Conservation (phyloP, 2,113 vertebrate genomes). For the Percopsis transmontana region DNA sequence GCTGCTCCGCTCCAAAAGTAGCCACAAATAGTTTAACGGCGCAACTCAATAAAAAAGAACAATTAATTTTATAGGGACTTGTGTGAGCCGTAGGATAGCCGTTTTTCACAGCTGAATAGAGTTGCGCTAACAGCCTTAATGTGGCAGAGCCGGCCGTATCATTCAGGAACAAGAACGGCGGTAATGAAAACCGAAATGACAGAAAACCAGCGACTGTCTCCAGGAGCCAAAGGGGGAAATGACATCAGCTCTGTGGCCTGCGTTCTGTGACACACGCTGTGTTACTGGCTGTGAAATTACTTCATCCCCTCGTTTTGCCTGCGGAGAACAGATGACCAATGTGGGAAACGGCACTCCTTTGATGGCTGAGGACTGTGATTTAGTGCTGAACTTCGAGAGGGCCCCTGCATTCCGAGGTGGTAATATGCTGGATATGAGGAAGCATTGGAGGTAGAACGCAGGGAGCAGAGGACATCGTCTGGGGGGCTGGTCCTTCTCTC, state of each 20-base stretch:
- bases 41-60: slow-evolving; percentile 7
- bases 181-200: slow-evolving; percentile 40
- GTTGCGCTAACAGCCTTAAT: slow-evolving; percentile 10
- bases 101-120: slow-evolving; percentile 29
- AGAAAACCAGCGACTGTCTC: slow-evolving; percentile 18
- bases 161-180: slow-evolving; percentile 23
- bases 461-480: slow-evolving; percentile 35
- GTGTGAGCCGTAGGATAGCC: slow-evolving; percentile 8
- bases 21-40: slow-evolving; percentile 3
- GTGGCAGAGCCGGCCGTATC: slow-evolving; percentile 19
- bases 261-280: slow-evolving; percentile 20
- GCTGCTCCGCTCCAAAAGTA: background rate
- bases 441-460: slow-evolving; percentile 19
- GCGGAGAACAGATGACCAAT: slow-evolving; percentile 25
- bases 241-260: slow-evolving; percentile 19
- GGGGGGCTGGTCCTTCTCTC: slow-evolving; percentile 30
- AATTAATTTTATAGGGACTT: slow-evolving; percentile 17
- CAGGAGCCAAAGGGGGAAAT: slow-evolving; percentile 27
- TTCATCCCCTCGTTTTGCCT: slow-evolving; percentile 33
- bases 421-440: background rate
- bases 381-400: slow-evolving; percentile 50
- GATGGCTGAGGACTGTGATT: slow-evolving; percentile 47
- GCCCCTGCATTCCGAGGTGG: slow-evolving; percentile 17
- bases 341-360: slow-evolving; percentile 33
- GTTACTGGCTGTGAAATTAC: slow-evolving; percentile 45